phyloP scores from a whole-genome alignment of 2,888 invertebrate species.

The Clepsis dumicolana region DNA sequence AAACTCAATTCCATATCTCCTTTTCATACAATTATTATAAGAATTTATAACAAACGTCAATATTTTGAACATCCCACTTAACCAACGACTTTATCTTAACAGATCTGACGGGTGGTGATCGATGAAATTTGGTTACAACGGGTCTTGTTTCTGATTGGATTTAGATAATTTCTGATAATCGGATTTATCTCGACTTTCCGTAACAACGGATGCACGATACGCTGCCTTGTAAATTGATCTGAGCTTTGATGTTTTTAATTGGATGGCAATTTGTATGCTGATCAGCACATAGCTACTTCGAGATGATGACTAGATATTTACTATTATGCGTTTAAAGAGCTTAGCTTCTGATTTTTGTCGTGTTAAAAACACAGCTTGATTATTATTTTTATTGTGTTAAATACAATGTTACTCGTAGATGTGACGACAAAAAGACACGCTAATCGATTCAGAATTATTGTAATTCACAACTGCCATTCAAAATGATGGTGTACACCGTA shows the following conservation, averaged over 20 bases:
- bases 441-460: slow-evolving; percentile 34
- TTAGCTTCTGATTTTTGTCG: neutral
- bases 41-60: neutral
- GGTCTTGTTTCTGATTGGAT: slow-evolving; percentile 36
- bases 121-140: slow-evolving; percentile 54
- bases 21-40: neutral
- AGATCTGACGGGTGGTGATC: slow-evolving; percentile 60
- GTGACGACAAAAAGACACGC: slow-evolving; percentile 14
- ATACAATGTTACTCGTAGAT: slow-evolving; percentile 12
- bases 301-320: neutral
- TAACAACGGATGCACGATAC: slow-evolving; percentile 4
- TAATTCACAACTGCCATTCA: slow-evolving; percentile 16
- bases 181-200: slow-evolving; percentile 24
- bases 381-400: neutral
- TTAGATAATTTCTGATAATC: slow-evolving; percentile 35
- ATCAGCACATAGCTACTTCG: no score
- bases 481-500: slow-evolving; percentile 33
- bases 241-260: slow-evolving; percentile 15
- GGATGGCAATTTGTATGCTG: neutral
- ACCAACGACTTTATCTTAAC: slow-evolving; percentile 62
- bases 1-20: neutral
- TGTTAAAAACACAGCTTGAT: no score
- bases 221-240: slow-evolving; percentile 7
- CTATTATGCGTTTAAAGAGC: neutral
- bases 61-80: slow-evolving; percentile 52